phyloP scores from a whole-genome alignment of 2,113 vertebrate genomes.

The Regulus satrapa region DNA sequence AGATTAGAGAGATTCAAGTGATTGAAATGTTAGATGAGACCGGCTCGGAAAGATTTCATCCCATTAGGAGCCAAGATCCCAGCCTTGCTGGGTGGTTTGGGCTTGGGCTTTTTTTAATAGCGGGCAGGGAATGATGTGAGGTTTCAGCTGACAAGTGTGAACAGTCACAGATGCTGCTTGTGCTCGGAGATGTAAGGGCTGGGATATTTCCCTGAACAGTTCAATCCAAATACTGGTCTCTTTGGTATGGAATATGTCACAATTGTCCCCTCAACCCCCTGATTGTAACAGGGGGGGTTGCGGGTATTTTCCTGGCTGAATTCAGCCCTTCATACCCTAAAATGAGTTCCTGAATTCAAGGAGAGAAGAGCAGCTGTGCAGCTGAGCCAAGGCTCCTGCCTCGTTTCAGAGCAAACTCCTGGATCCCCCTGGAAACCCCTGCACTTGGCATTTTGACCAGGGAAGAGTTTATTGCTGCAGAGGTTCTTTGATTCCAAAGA shows the following conservation, averaged over 20 bases:
- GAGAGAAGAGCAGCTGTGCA: neutral
- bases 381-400: neutral
- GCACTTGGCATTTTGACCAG: neutral
- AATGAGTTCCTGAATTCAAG: neutral
- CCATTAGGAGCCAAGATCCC: constrained; percentile 24
- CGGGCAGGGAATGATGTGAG: neutral
- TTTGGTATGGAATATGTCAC: neutral
- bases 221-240: neutral
- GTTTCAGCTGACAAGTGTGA: neutral
- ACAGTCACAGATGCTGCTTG: neutral
- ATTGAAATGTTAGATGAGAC: constrained; percentile 56
- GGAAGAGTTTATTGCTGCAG: neutral
- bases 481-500: neutral
- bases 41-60: neutral
- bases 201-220: neutral
- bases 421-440: neutral
- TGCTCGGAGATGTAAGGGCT: neutral
- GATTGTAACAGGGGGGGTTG: neutral
- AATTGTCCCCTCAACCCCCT: neutral
- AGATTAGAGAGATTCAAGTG: constrained; percentile 58
- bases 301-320: neutral
- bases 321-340: neutral
- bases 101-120: neutral
- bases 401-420: neutral
- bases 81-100: neutral